Evolutionary conservation across 2,797 vertebrate genomes (phyloP), one percentile per base, ranked within the genome.

Genomic region (Cichlasoma orientale): DNA sequence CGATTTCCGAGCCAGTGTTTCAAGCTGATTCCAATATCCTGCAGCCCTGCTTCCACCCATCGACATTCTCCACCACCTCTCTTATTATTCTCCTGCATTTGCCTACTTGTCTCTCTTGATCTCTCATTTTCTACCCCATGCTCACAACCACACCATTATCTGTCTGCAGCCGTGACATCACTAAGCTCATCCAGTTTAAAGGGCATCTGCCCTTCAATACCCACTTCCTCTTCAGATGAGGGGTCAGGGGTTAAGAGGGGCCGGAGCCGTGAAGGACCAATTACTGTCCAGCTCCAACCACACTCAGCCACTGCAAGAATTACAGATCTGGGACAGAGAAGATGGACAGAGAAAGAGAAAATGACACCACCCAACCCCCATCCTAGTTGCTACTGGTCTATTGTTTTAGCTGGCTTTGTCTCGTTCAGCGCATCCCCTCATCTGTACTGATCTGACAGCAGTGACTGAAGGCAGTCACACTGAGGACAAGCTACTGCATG

Each of bases 161-260:
- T 23, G 58, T 80, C 75, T 27, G 73, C 76, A 52, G 80, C 83
- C 16, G 72, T 89, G 89, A 92, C 89, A 87, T 92, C 89, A 86
- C 86, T 47, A 19, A 79, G 70, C 76, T 80, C 85, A 77, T 87
- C 71, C 78, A 72, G 73, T 83, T 83, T 81, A 91, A 90, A 88
- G 81, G 86, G 83, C 85, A 84, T 85, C 80, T 88, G 73, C 80
- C 83, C 86, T 73, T 55, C 66, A 4, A 52, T 84, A 77, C 75
- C 76, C 41, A 66, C 90, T 88, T 92, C 91, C 89, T 84, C 86
- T 90, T 93, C 89, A 86, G 80, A 89, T 66, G 82, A 73, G 68
- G 75, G 90, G 93, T 93, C 91, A 85, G 80, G 75, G 93, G 92
- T 95, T 89, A 93, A 89, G 82, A 78, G 82, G 87, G 92, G 86